These are phyloP conservation scores for Caradrina clavipalpis DNA, from an alignment of 2,888 invertebrate species.

Conservation along the genomic window DNA sequence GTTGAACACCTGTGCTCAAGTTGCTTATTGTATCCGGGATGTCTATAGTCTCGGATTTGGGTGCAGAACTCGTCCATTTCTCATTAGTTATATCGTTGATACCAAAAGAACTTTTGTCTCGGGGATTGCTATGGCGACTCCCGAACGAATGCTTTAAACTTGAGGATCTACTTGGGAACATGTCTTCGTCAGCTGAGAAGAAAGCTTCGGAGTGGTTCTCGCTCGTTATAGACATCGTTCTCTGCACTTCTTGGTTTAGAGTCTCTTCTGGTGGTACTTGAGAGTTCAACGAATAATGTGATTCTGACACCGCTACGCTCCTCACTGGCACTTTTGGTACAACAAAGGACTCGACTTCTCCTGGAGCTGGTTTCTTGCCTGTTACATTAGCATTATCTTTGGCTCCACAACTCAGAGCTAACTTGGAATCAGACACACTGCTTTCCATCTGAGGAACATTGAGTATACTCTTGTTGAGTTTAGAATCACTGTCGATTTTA, in stretches of 20 bases:
- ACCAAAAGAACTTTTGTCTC: constrained; percentile 91
- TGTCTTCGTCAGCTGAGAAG: constrained; percentile 98
- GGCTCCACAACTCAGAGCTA: constrained; percentile 94
- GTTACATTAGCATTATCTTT: constrained; percentile 84
- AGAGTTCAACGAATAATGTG: constrained; percentile 92
- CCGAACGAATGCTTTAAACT: constrained; percentile 92
- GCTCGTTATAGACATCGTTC: constrained; percentile 96
- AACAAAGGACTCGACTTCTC: constrained; percentile 77
- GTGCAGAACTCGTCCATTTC: constrained; percentile 83
- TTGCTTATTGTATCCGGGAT: constrained; percentile 85
- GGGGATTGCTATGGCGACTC: constrained; percentile 85
- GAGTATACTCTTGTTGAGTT: constrained; percentile 91
- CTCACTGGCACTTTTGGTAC: constrained; percentile 86
- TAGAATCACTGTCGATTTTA: constrained; percentile 94
- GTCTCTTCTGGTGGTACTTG: constrained; percentile 91
- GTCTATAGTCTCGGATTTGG: constrained; percentile 79
- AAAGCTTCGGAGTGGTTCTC: constrained; percentile 98
- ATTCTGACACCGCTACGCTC: constrained; percentile 92
- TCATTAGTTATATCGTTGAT: constrained; percentile 84
- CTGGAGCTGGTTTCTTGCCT: constrained; percentile 74
- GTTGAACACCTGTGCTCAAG: constrained; percentile 83
- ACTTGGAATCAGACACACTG: constrained; percentile 96
- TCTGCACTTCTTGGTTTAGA: constrained; percentile 92
- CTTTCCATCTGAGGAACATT: constrained; percentile 93
- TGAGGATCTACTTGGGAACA: constrained; percentile 93